Conservation (phyloP, 2,797 vertebrate genomes). For the Dicrostonyx torquatus region DNA sequence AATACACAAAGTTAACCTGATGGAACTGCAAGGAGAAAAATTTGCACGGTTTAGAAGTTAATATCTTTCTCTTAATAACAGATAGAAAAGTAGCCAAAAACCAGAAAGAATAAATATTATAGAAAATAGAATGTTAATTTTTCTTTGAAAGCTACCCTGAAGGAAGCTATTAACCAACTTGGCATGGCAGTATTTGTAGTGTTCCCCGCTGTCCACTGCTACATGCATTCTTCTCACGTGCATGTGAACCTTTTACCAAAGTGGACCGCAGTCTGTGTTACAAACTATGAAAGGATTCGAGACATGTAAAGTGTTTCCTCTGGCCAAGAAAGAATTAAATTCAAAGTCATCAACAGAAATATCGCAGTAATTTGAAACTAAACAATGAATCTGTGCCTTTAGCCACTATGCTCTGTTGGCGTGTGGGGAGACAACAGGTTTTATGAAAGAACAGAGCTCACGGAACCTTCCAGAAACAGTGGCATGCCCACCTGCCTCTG, state of each 20-base stretch:
- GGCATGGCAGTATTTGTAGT: background rate
- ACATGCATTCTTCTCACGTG: background rate
- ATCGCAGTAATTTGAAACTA: constrained; percentile 39
- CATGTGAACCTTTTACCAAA: background rate
- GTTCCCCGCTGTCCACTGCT: background rate
- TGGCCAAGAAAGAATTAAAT: background rate
- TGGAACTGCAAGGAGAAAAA: constrained; percentile 25
- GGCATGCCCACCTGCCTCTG: background rate
- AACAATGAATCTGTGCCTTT: background rate
- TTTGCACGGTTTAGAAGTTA: background rate
- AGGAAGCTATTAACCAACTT: background rate
- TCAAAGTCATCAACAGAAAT: constrained; percentile 19
- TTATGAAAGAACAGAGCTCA: background rate
- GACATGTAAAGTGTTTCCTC: background rate
- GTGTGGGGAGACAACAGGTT: background rate
- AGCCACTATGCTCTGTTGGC: background rate
- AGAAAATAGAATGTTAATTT: background rate
- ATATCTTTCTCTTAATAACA: background rate
- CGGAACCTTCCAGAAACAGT: background rate
- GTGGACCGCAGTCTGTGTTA: background rate
- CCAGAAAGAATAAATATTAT: background rate
- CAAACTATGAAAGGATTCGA: background rate
- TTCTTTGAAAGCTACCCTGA: background rate
- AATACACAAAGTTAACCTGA: background rate
- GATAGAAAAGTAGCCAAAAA: background rate